Evolutionary conservation across 2,888 invertebrate genomes (phyloP).

Genomic region (Zaprionus lineosus): DNA sequence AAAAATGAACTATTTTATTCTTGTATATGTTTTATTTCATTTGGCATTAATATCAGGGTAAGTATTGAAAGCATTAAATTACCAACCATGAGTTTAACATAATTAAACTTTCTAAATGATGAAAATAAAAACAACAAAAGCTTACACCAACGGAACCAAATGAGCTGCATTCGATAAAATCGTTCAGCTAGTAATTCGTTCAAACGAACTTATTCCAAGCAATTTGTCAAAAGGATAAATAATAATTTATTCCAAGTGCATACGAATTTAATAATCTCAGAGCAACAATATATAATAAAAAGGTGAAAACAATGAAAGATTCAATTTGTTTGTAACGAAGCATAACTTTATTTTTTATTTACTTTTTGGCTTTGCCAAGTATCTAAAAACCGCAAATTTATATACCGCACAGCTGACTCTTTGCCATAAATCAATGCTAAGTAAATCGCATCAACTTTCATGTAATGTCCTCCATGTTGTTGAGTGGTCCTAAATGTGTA

Average conservation of each 20-base stretch:
- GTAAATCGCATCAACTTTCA: constrained; percentile 15
- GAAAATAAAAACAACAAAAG: no score
- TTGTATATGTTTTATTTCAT: no score
- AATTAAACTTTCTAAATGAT: no score
- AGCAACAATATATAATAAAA: no score
- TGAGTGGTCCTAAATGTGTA: constrained; percentile 29
- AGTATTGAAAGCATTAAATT: no score
- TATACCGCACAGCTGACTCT: not conserved
- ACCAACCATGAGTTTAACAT: no score
- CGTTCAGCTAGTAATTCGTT: not conserved
- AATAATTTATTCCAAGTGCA: not conserved
- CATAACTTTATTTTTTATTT: no score
- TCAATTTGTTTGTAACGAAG: not conserved
- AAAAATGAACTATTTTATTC: no score
- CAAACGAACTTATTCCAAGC: not conserved
- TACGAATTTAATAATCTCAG: not conserved
- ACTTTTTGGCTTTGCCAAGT: no score
- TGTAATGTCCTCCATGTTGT: constrained; percentile 31
- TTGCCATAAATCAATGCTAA: constrained; percentile 1
- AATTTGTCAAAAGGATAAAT: not conserved
- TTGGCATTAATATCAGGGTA: no score
- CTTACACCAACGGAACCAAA: no score
- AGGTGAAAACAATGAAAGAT: not conserved
- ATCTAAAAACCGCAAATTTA: not conserved
- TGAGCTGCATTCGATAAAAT: not conserved